Base-by-base conservation (phyloP, 2,888 invertebrate genomes). In the Drosophila dives region DNA sequence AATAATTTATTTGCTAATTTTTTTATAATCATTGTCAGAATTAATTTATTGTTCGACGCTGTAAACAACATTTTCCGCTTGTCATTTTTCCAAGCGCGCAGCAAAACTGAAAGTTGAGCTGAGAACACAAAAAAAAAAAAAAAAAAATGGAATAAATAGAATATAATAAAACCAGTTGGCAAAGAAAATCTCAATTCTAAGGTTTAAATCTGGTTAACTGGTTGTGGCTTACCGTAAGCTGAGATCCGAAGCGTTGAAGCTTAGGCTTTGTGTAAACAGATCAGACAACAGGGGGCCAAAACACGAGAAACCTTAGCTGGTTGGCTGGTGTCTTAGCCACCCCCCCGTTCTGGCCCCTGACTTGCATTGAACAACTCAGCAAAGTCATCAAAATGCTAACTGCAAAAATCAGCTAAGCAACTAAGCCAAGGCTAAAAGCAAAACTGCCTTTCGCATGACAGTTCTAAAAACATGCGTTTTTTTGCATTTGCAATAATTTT, bases 41-140 rank as follows among this genome's bases (percentile, higher is more conserved):
- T 51, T 42, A 72, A 72, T 60, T 62, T 54, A n/a, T 42, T 61
- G 50, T 56, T 66, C 49, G 58, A 23, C 23, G 51, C 59, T 62
- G 62, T 60, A 72, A 77, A 77, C 80, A 80, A 72, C 69, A 58
- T 80, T 78, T 78, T 78, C 80, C 78, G 77, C 77, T 76, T 65
- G 80, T 75, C 77, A 78, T 66, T 77, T 78, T 75, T 64, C 56
- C 58, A 33, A 20, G 34, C 51, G 49, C 17, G 34, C 51, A 54
- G 48, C 20, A 81, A 84, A 86, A 85, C 72, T 84, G 89, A 86
- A 86, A 86, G 85, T 86, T 76, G 86, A 87, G 66, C 59, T 49
- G 51, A 33, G n/a, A n/a, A n/a, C n/a, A n/a, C n/a, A n/a, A n/a
- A n/a, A 33, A 15, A 26, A 3, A 34, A 17, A 20, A 51, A 33